phyloP scores from a whole-genome alignment of 2,797 vertebrate genomes.

The Parauchenoglanis ngamensis region DNA sequence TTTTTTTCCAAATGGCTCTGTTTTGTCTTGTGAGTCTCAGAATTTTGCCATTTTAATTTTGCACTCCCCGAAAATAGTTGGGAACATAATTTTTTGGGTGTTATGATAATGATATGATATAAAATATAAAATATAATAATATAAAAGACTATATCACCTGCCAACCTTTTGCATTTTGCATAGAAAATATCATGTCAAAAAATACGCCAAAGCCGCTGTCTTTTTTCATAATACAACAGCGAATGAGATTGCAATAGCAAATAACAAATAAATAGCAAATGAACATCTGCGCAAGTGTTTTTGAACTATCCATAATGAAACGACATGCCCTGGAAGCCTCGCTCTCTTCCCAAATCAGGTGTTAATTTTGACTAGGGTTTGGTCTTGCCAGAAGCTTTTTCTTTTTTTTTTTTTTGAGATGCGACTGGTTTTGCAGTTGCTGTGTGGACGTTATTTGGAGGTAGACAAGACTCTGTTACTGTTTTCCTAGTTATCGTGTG shows the following conservation, averaged over 20 bases:
- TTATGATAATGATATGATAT: no score
- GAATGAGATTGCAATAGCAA: background rate
- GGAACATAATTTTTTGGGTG: no score
- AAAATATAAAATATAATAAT: no score
- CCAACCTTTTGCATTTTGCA: background rate
- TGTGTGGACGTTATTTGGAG: no score
- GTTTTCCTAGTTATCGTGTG: no score
- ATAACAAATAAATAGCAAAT: no score
- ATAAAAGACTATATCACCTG: background rate
- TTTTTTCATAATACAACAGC: background rate
- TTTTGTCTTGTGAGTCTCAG: background rate
- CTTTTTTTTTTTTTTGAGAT: no score
- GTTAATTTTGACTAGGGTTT: no score
- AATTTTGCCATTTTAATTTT: background rate
- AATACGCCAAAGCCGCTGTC: background rate
- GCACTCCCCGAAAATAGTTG: background rate
- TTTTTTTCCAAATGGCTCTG: background rate
- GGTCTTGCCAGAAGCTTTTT: no score
- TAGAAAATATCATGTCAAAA: background rate
- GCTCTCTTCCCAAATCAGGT: background rate
- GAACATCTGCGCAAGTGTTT: background rate
- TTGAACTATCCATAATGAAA: background rate
- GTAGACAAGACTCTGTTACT: no score
- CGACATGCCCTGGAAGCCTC: background rate
- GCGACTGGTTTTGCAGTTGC: no score